A percentile compares a stretch with the other conserved stretches of the same genome.
These are phyloP conservation scores for Atherinosoma microstoma DNA, from an alignment of 2,797 vertebrate genomes.

Conservation along the genomic window DNA sequence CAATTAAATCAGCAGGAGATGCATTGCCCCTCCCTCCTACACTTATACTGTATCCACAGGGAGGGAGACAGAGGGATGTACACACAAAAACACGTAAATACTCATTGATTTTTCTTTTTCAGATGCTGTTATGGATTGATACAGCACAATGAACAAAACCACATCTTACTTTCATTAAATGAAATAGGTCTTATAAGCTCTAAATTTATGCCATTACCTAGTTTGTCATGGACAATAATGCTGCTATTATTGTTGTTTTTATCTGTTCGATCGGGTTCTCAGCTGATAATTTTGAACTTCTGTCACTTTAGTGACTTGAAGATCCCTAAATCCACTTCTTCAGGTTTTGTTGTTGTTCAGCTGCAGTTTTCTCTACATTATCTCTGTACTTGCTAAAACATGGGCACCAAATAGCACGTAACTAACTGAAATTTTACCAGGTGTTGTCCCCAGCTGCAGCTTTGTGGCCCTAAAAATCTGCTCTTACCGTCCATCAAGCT, in stretches of 20 bases:
- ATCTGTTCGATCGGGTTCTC: background rate
- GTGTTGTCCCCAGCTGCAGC: constrained; percentile 63
- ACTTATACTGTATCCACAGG: constrained; percentile 3
- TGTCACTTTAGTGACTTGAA: constrained; percentile 30
- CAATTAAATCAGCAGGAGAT: constrained; percentile 7
- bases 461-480: constrained; percentile 66
- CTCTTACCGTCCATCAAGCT: constrained; percentile 76
- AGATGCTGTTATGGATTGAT: constrained; percentile 28
- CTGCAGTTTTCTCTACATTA: constrained; percentile 1
- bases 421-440: constrained; percentile 70
- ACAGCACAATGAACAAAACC: constrained; percentile 17
- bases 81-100: constrained; percentile 2
- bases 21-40: background rate
- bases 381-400: background rate
- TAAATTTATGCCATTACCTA: constrained; percentile 10
- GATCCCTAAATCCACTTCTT: constrained; percentile 29
- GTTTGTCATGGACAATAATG: background rate
- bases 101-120: constrained; percentile 30
- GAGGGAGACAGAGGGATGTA: background rate
- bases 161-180: constrained; percentile 17
- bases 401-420: constrained; percentile 4
- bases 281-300: constrained; percentile 42
- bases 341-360: constrained; percentile 34
- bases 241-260: background rate
- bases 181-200: constrained; percentile 8